Base-by-base conservation (phyloP, 2,113 vertebrate species). In the Apistogramma diplotaenia region DNA sequence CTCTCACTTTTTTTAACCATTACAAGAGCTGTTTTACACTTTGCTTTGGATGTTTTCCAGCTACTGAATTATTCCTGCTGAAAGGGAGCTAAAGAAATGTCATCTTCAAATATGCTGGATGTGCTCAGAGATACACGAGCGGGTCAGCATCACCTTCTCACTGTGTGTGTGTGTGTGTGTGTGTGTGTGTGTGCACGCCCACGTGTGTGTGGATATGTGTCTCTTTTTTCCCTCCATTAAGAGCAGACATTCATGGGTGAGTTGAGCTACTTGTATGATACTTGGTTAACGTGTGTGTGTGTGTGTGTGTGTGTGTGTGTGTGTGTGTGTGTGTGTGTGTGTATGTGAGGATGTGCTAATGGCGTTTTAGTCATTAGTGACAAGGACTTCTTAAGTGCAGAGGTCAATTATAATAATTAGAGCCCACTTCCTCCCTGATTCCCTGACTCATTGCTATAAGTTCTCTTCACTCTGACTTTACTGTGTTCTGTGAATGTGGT, bases 341-440 rank as follows among this genome's bases (percentile, higher is more conserved):
- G 40, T 58, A 8, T 37, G 7, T 71, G 31, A 77, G 57, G 23
- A 49, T 18, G 57, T 49, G 79, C 60, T 86, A 86, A 89, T 92
- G 71, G 37, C 49, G 58, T 76, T 79, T 79, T 19, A 59, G 81
- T 83, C 80, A 89, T 90, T 88, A 89, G 74, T 65, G 56, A 25
- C 74, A 91, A 89, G 79, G 78, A 89, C 86, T 89, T 18, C 23
- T 87, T 77, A 85, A 89, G 75, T 88, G 70, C 60, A 89, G 83
- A 80, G 85, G 90, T 92, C 79, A 89, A 85, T 92, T 84, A 84
- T 53, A 78, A 89, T 85, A 82, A 91, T 91, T 87, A 88, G 53
- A 18, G 2, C 46, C 37, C 55, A 86, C 82, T 86, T 82, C 78
- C 56, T 78, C n/a, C 56, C 57, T 78, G 51, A 78, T 84, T 84